Evolutionary conservation across 1,140 invertebrate genomes (phyloP), one percentile per base, ranked within the genome.

Genomic region (Drosophila jambulina): DNA sequence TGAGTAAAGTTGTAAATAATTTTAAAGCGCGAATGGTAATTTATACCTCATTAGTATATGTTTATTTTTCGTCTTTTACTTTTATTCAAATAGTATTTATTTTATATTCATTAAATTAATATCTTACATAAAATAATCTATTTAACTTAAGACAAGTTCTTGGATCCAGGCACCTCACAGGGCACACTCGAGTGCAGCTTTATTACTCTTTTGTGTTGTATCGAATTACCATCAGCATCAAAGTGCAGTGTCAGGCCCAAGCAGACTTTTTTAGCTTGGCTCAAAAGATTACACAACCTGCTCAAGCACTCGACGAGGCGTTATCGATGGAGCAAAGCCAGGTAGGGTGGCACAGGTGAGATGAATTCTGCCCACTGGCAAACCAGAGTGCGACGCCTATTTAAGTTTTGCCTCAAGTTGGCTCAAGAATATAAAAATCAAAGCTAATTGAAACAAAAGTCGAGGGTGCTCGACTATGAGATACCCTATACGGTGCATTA

Each of bases 351-450:
- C 59, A 68, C 45, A 64, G 59, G 45, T 40, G 45, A 65, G 65
- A 15, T 38, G 65, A 34, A 32, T 29, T 13, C 56, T 69, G 74
- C 75, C 75, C 75, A 78, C 75, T 23, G 21, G 51, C 75, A 78
- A 69, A 45, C 64, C 48, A 62, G 23, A 70, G 57, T 54, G 74
- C 51, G 59, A 79, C 77, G 77, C 77, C 76, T 72, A 79, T 79
- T 79, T 79, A 79, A 23, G 68, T 29, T 65, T 65, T 49, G 53
- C 51, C 51, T 40, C 25, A 40, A 53, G 49, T 56, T 23, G 65
- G 10, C 25, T 42, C 23, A 62, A 76, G 61, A 72, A 74, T 75
- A 75, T 76, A 34, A 48, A 67, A 58, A 76, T 67, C 23, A n/a
- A n/a, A 12, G 60, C 53, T 51, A 74, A 75, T 74, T 72, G 70